Base-by-base conservation (phyloP, 2,113 vertebrate genomes). In the Suncus etruscus region DNA sequence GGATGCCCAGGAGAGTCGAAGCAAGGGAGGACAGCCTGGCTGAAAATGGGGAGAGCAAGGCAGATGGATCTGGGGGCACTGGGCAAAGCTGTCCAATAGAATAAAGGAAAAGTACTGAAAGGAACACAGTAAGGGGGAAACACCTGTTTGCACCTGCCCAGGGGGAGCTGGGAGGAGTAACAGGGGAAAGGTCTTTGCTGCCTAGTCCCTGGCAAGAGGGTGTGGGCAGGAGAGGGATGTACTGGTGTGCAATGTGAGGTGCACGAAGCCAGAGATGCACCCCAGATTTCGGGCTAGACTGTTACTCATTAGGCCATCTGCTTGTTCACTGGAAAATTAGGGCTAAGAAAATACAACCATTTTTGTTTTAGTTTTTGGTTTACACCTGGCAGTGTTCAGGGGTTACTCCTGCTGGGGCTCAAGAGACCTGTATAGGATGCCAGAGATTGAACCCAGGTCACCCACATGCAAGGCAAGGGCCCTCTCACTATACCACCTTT, bases 291-390 rank as follows among this genome's bases (percentile, higher is more conserved):
- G 3, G 7, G 51, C 39, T 66, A 81, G 74, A 20, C 8, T 85
- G 32, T 70, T 77, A 11, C 51, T 76, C 73, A 93, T 74, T 92
- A 47, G 91, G 65, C 68, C 80, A 77, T 74, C 77, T 7, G 61
- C 70, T 85, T 89, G 90, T 83, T 61, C n/a, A 50, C 66, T 80
- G 74, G 73, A 86, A 95, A 90, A 95, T 65, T 48, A 69, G 77
- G 50, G 82, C 86, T 74, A 47, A 83, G 80, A 81, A 92, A 94
- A 94, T 20, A 29, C 8, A 47, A 82, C 86, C 90, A 66, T 94
- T 94, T 39, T 39, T 39, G 39, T 39, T 39, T 39, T 39, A 39
- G 39, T 39, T 39, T 39, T 39, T 39, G 39, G 39, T 3, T 39
- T 39, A 39, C 39, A 39, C 39, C 39, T 39, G 39, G 39, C 39